These are phyloP conservation scores for Dreissena polymorpha DNA, from an alignment of 1,140 invertebrate genomes.

Conservation along the genomic window DNA sequence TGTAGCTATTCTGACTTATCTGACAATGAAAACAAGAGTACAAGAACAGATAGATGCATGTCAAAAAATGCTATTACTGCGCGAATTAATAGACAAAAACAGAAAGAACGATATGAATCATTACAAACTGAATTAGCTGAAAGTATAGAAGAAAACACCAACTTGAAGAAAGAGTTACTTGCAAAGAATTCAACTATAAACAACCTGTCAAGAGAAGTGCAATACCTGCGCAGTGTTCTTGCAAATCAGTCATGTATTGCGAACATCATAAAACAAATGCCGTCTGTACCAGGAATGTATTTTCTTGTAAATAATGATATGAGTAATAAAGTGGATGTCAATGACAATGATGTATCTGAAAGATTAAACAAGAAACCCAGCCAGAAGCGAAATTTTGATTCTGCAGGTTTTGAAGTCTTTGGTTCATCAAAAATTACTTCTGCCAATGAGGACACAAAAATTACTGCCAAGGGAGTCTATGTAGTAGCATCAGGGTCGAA, in stretches of 20 bases:
- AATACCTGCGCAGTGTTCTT: constrained; percentile 29
- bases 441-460: constrained; percentile 28
- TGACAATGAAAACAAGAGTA: neutral
- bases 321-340: neutral
- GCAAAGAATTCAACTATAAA: constrained; percentile 1
- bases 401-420: no score
- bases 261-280: neutral
- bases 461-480: constrained; percentile 15
- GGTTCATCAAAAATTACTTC: neutral
- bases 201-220: constrained; percentile 14
- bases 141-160: neutral
- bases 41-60: neutral
- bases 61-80: constrained; percentile 31
- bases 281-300: constrained; percentile 6
- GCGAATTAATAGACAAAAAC: constrained; percentile 31
- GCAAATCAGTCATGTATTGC: constrained; percentile 38
- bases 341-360: neutral
- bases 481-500: constrained; percentile 4
- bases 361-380: neutral
- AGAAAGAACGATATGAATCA: constrained; percentile 16
- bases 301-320: neutral
- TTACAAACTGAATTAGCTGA: constrained; percentile 7
- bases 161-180: constrained; percentile 7
- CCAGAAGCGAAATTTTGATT: no score
- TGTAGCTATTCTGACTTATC: neutral